Percentiles rank a stretch among this genome's conserved stretches.
Evolutionary conservation across 2,888 invertebrate genomes (phyloP).

Genomic region (Ypsolopha sequella): DNA sequence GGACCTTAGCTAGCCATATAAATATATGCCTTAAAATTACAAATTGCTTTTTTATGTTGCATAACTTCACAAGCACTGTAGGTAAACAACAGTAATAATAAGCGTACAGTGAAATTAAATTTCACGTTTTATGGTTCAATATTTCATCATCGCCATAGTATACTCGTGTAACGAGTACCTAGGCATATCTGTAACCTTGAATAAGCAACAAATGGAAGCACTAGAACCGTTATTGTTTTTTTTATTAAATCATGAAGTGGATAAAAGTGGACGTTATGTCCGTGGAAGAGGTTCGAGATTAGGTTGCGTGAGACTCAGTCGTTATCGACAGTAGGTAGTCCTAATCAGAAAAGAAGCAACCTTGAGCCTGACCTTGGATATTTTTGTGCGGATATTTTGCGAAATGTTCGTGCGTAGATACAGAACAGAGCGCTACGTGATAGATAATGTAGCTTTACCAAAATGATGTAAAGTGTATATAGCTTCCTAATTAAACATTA

Average conservation of each 20-base stretch:
- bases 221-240: conserved; percentile 55
- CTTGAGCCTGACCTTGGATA: conserved; percentile 67
- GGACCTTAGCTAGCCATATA: too few species aligned
- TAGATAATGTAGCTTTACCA: conserved; percentile 24
- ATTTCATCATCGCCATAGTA: neutral
- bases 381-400: conserved; percentile 67
- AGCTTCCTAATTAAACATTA: neutral
- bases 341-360: conserved; percentile 63
- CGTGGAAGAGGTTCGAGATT: conserved; percentile 29
- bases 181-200: conserved; percentile 39
- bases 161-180: neutral
- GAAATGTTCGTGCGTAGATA: conserved; percentile 42
- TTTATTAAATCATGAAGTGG: conserved; percentile 21
- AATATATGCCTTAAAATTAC: too few species aligned
- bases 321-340: conserved; percentile 26
- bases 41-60: too few species aligned
- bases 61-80: too few species aligned
- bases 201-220: conserved; percentile 46
- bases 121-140: neutral
- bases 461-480: conserved; percentile 16
- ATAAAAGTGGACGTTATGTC: conserved; percentile 29
- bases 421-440: conserved; percentile 26
- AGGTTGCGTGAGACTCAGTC: conserved; percentile 13
- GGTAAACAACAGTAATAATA: too few species aligned
- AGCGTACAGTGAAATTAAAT: neutral